Percentiles rank a stretch among this genome's conserved stretches.
Conservation (phyloP, 2,113 vertebrate genomes). For the Papio anubis region DNA sequence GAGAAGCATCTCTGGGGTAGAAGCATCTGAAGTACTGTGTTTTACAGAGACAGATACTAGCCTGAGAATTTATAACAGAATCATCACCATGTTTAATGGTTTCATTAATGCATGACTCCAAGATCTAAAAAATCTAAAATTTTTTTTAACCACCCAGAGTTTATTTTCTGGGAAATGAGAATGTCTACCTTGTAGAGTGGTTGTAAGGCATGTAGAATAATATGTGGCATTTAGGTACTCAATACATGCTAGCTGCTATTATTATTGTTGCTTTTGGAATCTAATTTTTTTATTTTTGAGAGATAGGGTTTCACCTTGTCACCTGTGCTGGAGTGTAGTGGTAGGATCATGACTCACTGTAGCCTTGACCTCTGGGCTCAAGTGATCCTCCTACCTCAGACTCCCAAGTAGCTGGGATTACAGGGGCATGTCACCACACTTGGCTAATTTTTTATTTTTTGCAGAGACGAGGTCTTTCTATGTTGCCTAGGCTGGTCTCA, state of each 20-base stretch:
- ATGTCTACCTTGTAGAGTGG: background rate
- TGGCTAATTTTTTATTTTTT: too few species aligned
- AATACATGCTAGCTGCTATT: background rate
- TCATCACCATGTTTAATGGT: background rate
- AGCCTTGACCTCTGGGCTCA: too few species aligned
- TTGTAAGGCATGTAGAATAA: constrained; percentile 11
- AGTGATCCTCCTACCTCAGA: too few species aligned
- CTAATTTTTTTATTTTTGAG: background rate
- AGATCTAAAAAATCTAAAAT: background rate
- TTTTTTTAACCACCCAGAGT: constrained; percentile 3
- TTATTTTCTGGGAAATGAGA: constrained; percentile 38
- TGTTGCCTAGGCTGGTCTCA: too few species aligned
- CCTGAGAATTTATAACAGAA: background rate
- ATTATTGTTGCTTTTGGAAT: background rate
- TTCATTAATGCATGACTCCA: constrained; percentile 10
- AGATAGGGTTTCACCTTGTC: too few species aligned
- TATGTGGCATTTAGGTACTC: background rate
- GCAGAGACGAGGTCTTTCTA: too few species aligned
- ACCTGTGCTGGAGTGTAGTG: too few species aligned
- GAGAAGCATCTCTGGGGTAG: background rate
- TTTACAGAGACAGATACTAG: constrained; percentile 20
- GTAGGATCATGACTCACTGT: too few species aligned
- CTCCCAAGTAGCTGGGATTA: too few species aligned
- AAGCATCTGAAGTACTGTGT: background rate
- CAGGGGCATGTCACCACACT: too few species aligned